Conservation (phyloP, 35 echinoderm and acorn worm species). For the Hemicentrotus pulcherrimus region DNA sequence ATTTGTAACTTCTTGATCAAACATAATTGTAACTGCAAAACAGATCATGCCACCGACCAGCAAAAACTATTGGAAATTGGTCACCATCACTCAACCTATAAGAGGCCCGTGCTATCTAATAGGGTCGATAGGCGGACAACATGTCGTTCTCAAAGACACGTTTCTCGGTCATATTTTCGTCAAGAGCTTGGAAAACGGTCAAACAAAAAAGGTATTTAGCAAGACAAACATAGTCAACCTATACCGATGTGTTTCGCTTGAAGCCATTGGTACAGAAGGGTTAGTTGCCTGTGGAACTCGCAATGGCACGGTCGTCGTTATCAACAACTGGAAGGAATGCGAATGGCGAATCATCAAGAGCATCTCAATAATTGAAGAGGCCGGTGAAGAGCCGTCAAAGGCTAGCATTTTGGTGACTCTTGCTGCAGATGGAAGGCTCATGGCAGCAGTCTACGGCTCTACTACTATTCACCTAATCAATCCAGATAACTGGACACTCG, state of each 20-base stretch:
- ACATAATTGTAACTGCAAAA: too few relatives aligned
- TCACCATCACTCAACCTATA: not conserved
- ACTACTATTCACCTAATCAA: not conserved
- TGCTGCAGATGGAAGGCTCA: not conserved
- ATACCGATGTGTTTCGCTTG: not conserved
- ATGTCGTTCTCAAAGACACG: not conserved
- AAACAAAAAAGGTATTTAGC: not conserved
- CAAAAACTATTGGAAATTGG: not conserved
- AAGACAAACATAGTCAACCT: not conserved
- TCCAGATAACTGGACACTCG: not conserved
- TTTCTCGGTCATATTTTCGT: not conserved
- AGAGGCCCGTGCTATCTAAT: not conserved
- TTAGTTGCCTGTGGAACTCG: not conserved
- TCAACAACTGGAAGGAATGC: not conserved
- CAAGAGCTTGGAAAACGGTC: not conserved
- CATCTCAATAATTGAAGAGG: not conserved
- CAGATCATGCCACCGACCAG: not conserved
- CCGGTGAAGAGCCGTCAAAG: not conserved
- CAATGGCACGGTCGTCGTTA: not conserved
- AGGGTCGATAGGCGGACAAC: not conserved
- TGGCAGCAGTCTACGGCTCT: not conserved
- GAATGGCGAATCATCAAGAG: not conserved
- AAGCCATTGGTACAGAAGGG: not conserved
- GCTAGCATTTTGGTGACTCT: not conserved
- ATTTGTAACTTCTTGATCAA: not conserved